These are phyloP conservation scores for Leptarthrus brevirostris DNA, from an alignment of 2,888 invertebrate genomes.

Conservation along the genomic window DNA sequence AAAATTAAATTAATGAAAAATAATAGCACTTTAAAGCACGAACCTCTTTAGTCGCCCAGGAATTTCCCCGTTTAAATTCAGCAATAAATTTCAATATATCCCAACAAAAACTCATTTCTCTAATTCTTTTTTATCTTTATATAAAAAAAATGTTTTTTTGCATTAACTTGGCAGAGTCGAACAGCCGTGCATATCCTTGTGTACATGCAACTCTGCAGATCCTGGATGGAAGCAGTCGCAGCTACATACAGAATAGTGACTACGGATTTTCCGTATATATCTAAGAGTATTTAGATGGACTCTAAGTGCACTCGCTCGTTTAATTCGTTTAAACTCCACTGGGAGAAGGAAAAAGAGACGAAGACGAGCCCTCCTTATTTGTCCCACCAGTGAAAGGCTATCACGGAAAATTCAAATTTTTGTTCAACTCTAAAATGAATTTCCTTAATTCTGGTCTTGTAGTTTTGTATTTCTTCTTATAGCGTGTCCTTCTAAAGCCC, in stretches of 20 bases:
- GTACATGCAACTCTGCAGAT: constrained; percentile 30
- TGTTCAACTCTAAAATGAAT: constrained; percentile 29
- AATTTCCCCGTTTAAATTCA: constrained; percentile 12
- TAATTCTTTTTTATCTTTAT: constrained; percentile 37
- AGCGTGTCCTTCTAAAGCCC: constrained; percentile 36
- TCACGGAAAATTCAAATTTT: constrained; percentile 43
- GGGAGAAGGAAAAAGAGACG: background rate
- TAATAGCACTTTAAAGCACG: constrained; percentile 37
- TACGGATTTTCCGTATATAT: constrained; percentile 16
- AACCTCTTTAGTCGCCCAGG: constrained; percentile 23
- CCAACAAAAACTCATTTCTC: constrained; percentile 38
- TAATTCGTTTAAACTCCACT: constrained; percentile 38
- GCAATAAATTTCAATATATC: constrained; percentile 47
- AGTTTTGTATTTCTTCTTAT: constrained; percentile 25
- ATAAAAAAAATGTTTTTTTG: constrained; percentile 24
- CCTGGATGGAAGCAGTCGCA: background rate
- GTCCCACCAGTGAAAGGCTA: constrained; percentile 34
- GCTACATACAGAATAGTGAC: background rate
- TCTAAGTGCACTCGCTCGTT: constrained; percentile 46
- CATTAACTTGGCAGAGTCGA: constrained; percentile 43
- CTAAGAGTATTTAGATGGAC: constrained; percentile 38
- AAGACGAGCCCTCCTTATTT: constrained; percentile 36
- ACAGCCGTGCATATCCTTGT: constrained; percentile 35
- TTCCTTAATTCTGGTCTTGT: constrained; percentile 34
- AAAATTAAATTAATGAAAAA: constrained; percentile 33